A percentile compares a stretch with the other conserved stretches of the same genome.
phyloP scores from a whole-genome alignment of 1,140 invertebrate genomes.

The Muscidifurax raptorellus region DNA sequence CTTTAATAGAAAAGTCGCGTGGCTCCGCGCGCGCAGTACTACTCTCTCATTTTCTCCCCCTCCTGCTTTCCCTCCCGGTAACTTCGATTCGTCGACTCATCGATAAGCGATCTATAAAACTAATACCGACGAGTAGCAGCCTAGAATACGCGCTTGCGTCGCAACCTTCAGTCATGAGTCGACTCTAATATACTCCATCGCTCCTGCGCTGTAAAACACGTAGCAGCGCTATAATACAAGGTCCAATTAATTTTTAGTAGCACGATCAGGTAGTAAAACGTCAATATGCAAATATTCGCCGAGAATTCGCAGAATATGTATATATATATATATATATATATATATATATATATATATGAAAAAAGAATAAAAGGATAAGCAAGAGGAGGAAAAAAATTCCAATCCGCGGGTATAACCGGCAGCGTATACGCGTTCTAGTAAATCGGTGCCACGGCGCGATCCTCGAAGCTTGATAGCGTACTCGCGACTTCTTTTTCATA shows the following conservation, averaged over 20 bases:
- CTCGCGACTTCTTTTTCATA: constrained; percentile 34
- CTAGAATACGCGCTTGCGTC: background rate
- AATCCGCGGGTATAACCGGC: background rate
- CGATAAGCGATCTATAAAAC: constrained; percentile 29
- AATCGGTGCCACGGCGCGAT: constrained; percentile 26
- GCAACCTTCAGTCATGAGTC: background rate
- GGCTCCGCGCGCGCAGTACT: constrained; percentile 7
- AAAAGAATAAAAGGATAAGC: background rate
- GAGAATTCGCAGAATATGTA: background rate
- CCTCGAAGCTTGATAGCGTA: background rate
- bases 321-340: too few species aligned
- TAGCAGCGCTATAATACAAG: background rate
- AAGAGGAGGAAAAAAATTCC: background rate
- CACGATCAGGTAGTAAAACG: background rate
- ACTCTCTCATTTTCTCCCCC: background rate
- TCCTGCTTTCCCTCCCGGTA: background rate
- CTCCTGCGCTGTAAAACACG: background rate
- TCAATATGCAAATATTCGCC: background rate
- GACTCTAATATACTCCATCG: background rate
- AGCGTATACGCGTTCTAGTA: background rate
- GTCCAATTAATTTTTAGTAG: background rate
- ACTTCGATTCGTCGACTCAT: constrained; percentile 25
- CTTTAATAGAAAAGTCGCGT: constrained; percentile 49
- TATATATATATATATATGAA: too few species aligned
- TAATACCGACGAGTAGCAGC: background rate